These are phyloP conservation scores for Catharus minimus DNA, from an alignment of 2,113 vertebrate genomes.

Conservation along the genomic window DNA sequence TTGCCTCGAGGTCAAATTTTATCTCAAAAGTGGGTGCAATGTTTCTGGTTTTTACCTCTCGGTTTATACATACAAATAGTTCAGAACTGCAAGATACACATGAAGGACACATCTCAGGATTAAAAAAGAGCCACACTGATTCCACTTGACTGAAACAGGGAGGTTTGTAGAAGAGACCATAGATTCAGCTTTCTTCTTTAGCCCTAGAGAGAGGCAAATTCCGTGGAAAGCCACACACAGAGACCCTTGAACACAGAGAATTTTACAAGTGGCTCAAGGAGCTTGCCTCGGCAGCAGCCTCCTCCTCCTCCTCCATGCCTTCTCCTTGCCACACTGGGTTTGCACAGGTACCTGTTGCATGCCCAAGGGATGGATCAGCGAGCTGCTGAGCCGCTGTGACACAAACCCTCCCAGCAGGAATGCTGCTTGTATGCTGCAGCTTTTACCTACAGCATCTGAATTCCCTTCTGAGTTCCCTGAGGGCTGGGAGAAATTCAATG, in stretches of 20 bases:
- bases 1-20: accelerated
- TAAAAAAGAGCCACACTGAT: background rate
- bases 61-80: background rate
- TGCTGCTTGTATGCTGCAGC: background rate
- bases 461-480: background rate
- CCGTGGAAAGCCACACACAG: background rate
- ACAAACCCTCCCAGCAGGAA: background rate
- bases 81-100: background rate
- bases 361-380: background rate
- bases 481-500: background rate
- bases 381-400: background rate
- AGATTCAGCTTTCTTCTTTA: background rate
- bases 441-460: background rate
- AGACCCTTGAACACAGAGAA: background rate
- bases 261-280: background rate
- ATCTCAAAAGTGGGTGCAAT: background rate
- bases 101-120: background rate
- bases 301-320: background rate
- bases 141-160: background rate
- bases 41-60: background rate
- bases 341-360: background rate
- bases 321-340: background rate
- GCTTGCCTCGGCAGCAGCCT: background rate
- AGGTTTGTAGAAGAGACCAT: background rate
- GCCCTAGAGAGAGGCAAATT: background rate